Percentiles rank a stretch among this genome's conserved stretches.
phyloP scores from a whole-genome alignment of 1,140 invertebrate species.

The Diorhabda carinulata region DNA sequence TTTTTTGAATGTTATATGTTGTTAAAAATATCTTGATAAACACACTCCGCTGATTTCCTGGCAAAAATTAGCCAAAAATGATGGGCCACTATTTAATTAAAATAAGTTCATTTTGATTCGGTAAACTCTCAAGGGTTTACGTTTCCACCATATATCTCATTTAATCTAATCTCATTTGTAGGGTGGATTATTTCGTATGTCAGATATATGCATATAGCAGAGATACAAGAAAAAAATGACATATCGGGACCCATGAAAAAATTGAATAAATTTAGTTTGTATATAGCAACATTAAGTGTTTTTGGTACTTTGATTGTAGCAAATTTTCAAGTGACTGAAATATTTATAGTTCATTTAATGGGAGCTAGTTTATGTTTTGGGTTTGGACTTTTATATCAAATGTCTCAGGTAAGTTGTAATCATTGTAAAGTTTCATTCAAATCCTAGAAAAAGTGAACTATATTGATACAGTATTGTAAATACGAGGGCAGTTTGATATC shows the following conservation, averaged over 20 bases:
- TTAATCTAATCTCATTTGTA: constrained; percentile 4
- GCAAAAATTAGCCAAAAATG: too few species aligned
- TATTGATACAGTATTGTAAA: too few species aligned
- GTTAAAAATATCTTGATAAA: too few species aligned
- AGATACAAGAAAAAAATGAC: constrained; percentile 7
- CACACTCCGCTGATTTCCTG: too few species aligned
- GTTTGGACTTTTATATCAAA: constrained; percentile 14
- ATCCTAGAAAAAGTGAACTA: too few species aligned
- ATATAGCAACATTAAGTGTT: not conserved
- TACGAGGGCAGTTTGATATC: too few species aligned
- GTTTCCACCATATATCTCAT: too few species aligned
- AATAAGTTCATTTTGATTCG: too few species aligned
- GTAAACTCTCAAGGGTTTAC: too few species aligned
- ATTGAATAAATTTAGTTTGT: constrained; percentile 1
- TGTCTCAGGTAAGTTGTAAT: constrained; percentile 18
- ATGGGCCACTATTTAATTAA: too few species aligned
- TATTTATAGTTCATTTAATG: constrained; percentile 17
- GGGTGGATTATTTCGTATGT: constrained; percentile 7
- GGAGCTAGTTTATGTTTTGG: constrained; percentile 19
- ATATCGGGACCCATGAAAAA: not conserved
- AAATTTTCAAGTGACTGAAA: constrained; percentile 19
- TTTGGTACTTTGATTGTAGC: constrained; percentile 17
- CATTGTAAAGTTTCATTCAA: too few species aligned
- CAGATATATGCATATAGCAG: constrained; percentile 13
- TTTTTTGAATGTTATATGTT: too few species aligned